Conservation (phyloP, 2,113 vertebrate genomes). For the Hemichromis elongatus region DNA sequence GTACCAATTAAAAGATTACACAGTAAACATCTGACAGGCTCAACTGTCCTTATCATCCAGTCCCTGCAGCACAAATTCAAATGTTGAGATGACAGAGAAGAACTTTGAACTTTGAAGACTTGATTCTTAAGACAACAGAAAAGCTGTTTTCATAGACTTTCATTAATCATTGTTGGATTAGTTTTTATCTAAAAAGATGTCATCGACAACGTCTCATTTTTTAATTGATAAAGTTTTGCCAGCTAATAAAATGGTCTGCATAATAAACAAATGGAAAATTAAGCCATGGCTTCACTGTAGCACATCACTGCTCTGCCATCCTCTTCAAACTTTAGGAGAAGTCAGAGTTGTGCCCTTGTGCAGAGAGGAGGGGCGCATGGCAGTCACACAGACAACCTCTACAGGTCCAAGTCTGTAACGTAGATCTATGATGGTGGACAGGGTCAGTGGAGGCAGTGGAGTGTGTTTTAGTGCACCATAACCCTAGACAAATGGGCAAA, state of each 20-base stretch:
- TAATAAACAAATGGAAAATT: background rate
- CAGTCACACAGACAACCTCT: conserved; percentile 45
- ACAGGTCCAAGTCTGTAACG: conserved; percentile 41
- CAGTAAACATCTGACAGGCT: conserved; percentile 21
- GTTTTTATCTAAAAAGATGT: conserved; percentile 6
- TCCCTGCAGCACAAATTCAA: background rate
- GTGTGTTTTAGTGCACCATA: conserved; percentile 58
- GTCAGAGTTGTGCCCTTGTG: conserved; percentile 44
- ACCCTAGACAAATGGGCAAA: conserved; percentile 46
- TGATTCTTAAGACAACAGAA: background rate
- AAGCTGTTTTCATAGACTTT: background rate
- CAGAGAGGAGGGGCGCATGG: background rate
- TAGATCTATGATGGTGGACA: conserved; percentile 55
- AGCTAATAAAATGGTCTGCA: background rate
- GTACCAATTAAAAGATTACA: conserved; percentile 41
- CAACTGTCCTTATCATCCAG: background rate
- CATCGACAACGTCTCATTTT: background rate
- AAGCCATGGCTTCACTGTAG: background rate
- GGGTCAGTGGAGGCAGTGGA: conserved; percentile 57
- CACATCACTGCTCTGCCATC: background rate
- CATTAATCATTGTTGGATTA: background rate
- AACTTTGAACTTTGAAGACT: background rate
- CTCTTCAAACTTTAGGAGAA: conserved; percentile 19
- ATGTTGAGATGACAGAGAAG: background rate
- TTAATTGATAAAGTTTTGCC: conserved; percentile 7